Percentiles rank a stretch among this genome's conserved stretches.
Evolutionary conservation across 2,113 vertebrate species (phyloP).

Genomic region (Eudyptes chrysolophus): DNA sequence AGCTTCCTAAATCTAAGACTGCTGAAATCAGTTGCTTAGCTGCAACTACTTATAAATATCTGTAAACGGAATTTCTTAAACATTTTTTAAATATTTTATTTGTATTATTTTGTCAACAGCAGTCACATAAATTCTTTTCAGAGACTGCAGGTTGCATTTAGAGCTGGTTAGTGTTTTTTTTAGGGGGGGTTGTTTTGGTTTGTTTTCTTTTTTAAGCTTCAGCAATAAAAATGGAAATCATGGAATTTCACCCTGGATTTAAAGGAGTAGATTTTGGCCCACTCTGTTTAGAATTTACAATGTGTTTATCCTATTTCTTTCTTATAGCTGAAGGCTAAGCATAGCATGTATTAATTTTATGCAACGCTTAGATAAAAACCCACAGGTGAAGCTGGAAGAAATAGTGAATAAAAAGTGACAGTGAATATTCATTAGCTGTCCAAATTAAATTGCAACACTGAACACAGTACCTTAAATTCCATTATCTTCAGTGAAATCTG

Average conservation of each 20-base stretch:
- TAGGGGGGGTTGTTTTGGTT: no score
- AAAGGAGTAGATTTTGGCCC: neutral
- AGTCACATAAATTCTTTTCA: neutral
- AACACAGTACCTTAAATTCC: neutral
- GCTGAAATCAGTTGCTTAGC: neutral
- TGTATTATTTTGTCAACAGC: neutral
- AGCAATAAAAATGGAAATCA: neutral
- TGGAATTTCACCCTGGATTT: neutral
- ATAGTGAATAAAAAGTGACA: neutral
- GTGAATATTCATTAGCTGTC: constrained; percentile 16
- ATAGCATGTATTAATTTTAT: neutral
- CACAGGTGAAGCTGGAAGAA: neutral
- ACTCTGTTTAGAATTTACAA: neutral
- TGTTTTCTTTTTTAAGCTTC: neutral
- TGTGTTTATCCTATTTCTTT: neutral
- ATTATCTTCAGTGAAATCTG: neutral
- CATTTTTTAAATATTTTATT: neutral
- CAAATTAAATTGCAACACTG: neutral
- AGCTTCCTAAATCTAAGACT: neutral
- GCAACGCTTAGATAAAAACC: neutral
- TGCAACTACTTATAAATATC: neutral
- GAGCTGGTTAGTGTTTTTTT: neutral
- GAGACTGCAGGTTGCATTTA: neutral
- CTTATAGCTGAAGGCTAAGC: neutral
- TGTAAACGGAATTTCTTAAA: neutral